Percentiles rank a stretch among this genome's conserved stretches.
phyloP scores from a whole-genome alignment of 2,797 vertebrate species.

The Enteromius afrohamiltoni region DNA sequence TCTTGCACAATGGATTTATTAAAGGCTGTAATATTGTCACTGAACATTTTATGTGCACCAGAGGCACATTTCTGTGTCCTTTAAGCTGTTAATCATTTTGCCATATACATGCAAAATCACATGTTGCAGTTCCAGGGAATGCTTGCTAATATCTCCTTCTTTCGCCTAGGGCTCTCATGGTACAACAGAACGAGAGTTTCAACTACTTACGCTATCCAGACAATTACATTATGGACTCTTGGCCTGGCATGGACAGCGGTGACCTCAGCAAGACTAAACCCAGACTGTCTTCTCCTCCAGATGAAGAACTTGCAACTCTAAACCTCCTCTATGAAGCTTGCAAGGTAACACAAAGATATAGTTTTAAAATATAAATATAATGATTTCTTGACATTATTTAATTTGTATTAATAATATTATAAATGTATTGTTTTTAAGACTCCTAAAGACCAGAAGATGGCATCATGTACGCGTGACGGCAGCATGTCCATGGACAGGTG shows the following conservation, averaged over 20 bases:
- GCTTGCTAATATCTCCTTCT: background rate
- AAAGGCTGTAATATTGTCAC: constrained; percentile 77
- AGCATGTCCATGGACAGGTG: constrained; percentile 90
- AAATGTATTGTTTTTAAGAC: constrained; percentile 69
- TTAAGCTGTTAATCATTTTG: background rate
- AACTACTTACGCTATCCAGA: constrained; percentile 87
- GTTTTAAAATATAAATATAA: background rate
- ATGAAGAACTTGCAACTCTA: constrained; percentile 85
- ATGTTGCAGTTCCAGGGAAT: background rate
- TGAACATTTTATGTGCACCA: background rate
- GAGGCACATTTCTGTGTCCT: constrained; percentile 8
- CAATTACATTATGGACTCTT: constrained; percentile 86
- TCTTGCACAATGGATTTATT: constrained; percentile 58
- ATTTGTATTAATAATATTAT: constrained; percentile 1
- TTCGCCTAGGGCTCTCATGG: constrained; percentile 84
- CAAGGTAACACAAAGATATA: constrained; percentile 79
- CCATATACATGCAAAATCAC: background rate
- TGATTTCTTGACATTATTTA: background rate
- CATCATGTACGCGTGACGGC: constrained; percentile 70
- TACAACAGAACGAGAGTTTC: constrained; percentile 91
- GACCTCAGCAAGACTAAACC: constrained; percentile 83
- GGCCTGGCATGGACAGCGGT: constrained; percentile 85
- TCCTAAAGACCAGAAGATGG: constrained; percentile 88
- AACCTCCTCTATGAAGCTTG: constrained; percentile 93
- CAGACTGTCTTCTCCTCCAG: constrained; percentile 80